Evolutionary conservation across 2,888 invertebrate species (phyloP), one percentile per base, ranked within the genome.

Genomic region (Mesorhabditis belari): DNA sequence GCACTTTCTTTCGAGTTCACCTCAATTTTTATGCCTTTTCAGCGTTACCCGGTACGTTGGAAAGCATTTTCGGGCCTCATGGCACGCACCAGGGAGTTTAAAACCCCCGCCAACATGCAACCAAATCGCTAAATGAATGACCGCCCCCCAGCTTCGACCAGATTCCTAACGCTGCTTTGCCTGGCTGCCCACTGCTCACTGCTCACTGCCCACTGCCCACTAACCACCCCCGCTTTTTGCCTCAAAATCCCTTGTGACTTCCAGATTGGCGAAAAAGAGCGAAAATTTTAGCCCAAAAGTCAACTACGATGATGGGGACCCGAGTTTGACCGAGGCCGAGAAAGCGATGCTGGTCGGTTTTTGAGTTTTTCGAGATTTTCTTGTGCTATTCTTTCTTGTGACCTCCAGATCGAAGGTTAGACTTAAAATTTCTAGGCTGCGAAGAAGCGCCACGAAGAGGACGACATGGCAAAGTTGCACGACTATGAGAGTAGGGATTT

Each of bases 331-430:
- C 60, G 77, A 77, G 56, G 76, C 71, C 54, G 76, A 76, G 61
- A 71, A 71, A 62, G 75, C 76, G 17, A 76, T 76, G 76, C 52
- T 68, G 60, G 70, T 71, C 17, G 17, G 55, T 29, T 86, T 24
- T 2, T 2, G n/a, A 26, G 2, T 0, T 25, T 54, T 54, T 54
- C 5, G 26, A 2, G 17, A 12, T 23, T 17, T 54, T 54, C 23
- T 2, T 54, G 9, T 55, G 4, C 3, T 17, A 55, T 26, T 54
- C 12, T 2, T 1, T 54, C 19, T 54, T 89, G 91, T 85, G 91
- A 92, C 87, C 87, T 88, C 24, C 49, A 58, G 4, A 61, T 12
- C 19, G 56, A 35, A 26, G 25, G 21, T 17, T n/a, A n/a, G 1
- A n/a, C 44, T n/a, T 17, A 35, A 35, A 35, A 35, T 35, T n/a